A percentile compares a stretch with the other conserved stretches of the same genome.
Conservation (phyloP, 2,888 invertebrate genomes). For the Epistrophe eligans region DNA sequence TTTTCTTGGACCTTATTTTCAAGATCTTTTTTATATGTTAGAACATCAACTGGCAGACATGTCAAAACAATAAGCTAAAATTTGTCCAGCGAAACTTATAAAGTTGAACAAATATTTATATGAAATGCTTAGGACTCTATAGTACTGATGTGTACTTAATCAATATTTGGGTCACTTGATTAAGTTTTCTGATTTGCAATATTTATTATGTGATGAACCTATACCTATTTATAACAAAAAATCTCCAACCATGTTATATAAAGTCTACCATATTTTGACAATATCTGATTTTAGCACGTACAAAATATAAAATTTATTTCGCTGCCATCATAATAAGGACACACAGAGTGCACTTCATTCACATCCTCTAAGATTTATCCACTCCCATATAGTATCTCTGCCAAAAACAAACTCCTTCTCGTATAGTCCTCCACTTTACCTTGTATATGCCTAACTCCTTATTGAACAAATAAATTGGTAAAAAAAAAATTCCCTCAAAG, state of each 20-base stretch:
- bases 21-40: too few species aligned
- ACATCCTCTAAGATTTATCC: conserved; percentile 46
- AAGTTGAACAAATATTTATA: not conserved
- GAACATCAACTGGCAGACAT: too few species aligned
- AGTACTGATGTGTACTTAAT: not conserved
- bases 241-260: not conserved
- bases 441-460: conserved; percentile 7
- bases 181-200: not conserved
- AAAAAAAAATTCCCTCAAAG: conserved; percentile 17
- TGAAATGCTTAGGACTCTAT: not conserved
- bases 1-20: too few species aligned
- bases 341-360: conserved; percentile 56
- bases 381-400: conserved; percentile 45
- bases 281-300: conserved; percentile 24
- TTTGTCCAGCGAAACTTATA: not conserved
- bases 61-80: not conserved
- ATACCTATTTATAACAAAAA: not conserved
- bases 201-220: not conserved
- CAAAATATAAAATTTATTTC: conserved; percentile 42
- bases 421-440: not conserved
- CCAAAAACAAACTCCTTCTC: conserved; percentile 41
- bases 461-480: conserved; percentile 12
- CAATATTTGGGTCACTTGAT: conserved; percentile 21
- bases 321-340: conserved; percentile 26
- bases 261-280: not conserved